These are phyloP conservation scores for Notolepis coatsorum DNA, from an alignment of 2,797 vertebrate genomes.

Conservation along the genomic window DNA sequence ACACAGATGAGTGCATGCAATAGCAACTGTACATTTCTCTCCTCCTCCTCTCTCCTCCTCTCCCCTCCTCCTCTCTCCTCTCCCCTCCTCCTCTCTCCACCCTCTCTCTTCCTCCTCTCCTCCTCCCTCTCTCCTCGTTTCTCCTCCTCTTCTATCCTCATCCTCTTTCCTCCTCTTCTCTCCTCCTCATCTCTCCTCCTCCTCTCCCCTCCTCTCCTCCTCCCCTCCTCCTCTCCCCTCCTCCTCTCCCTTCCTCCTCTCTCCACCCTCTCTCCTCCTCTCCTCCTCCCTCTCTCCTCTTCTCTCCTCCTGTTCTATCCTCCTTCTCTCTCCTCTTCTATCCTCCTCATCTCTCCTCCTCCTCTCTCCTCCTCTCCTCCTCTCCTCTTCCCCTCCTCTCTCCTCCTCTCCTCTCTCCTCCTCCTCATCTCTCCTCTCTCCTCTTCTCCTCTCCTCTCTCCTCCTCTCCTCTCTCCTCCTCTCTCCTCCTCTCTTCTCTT, in stretches of 20 bases:
- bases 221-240: too few species aligned
- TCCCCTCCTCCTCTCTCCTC: background rate
- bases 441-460: conserved; percentile 1
- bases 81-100: background rate
- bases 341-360: background rate
- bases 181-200: background rate
- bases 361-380: background rate
- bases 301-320: background rate
- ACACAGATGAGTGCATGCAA: too few species aligned
- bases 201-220: background rate
- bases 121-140: background rate
- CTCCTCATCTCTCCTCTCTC: background rate
- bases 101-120: background rate
- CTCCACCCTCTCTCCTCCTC: background rate
- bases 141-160: background rate
- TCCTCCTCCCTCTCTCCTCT: background rate
- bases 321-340: background rate
- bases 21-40: too few species aligned
- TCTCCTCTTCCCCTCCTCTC: background rate
- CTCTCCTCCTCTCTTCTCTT: background rate
- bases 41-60: conserved; percentile 28
- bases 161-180: background rate
- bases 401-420: background rate
- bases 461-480: background rate
- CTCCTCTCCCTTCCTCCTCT: background rate